Percentiles rank a stretch among this genome's conserved stretches.
Conservation (phyloP, 2,888 invertebrate genomes). For the Campaea margaritaria region DNA sequence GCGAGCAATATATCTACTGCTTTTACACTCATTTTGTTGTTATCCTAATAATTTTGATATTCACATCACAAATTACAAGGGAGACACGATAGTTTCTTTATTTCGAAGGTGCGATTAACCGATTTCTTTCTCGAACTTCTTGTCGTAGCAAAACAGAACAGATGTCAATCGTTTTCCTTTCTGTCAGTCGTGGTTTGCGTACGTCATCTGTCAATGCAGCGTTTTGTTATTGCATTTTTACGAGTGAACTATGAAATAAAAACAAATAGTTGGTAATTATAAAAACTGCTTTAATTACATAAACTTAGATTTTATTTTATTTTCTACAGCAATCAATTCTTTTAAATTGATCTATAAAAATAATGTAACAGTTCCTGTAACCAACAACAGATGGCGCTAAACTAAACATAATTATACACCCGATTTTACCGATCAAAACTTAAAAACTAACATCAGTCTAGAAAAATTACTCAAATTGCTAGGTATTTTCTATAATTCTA, state of each 20-base stretch:
- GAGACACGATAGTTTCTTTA: constrained; percentile 50
- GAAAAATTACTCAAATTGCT: constrained; percentile 9
- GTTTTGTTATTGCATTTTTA: too few relatives aligned
- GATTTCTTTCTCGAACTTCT: constrained; percentile 33
- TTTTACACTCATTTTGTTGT: constrained; percentile 63
- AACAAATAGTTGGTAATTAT: too few relatives aligned
- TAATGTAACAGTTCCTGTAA: constrained; percentile 1
- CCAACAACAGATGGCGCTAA: constrained; percentile 31
- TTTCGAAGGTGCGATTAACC: constrained; percentile 52
- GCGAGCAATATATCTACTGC: constrained; percentile 62
- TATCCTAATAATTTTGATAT: constrained; percentile 41
- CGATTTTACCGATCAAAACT: neutral
- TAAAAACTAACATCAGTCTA: constrained; percentile 32
- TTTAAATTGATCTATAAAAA: neutral
- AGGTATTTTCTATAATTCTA: constrained; percentile 41
- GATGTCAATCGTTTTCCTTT: neutral
- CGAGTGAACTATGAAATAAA: too few relatives aligned
- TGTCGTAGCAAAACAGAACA: constrained; percentile 62
- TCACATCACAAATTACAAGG: constrained; percentile 70
- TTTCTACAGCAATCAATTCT: too few relatives aligned
- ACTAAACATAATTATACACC: constrained; percentile 6
- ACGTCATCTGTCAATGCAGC: constrained; percentile 13
- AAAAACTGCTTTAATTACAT: too few relatives aligned
- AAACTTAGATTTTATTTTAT: too few relatives aligned
- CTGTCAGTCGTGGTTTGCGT: constrained; percentile 27